These are phyloP conservation scores for Hanleya hanleyi DNA, from an alignment of 2,888 invertebrate species.

Conservation along the genomic window DNA sequence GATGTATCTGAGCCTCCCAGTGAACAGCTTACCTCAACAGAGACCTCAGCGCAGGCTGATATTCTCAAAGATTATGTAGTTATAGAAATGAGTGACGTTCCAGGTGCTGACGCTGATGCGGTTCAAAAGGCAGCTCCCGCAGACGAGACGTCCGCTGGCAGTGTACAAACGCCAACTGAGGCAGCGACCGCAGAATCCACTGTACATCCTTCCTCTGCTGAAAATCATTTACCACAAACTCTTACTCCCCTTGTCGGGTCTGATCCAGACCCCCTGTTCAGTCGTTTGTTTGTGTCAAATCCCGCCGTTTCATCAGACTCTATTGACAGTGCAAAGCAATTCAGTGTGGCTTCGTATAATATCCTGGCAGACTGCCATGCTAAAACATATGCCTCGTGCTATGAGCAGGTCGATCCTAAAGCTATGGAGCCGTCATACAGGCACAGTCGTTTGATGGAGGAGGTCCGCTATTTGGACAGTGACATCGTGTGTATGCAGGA, in stretches of 20 bases:
- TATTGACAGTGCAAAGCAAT: constrained; percentile 49
- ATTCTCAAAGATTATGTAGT: constrained; percentile 57
- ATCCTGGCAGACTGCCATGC: constrained; percentile 70
- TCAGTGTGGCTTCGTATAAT: constrained; percentile 69
- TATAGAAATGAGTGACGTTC: constrained; percentile 57
- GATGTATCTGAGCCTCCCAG: not conserved
- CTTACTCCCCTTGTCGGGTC: not conserved
- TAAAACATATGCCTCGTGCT: constrained; percentile 46
- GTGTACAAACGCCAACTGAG: not conserved
- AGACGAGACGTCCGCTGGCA: not conserved
- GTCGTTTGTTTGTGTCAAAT: constrained; percentile 52
- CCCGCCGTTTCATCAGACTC: constrained; percentile 37
- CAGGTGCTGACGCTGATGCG: constrained; percentile 51
- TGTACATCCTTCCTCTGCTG: not conserved
- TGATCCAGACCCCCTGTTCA: constrained; percentile 32
- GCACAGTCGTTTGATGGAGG: constrained; percentile 60
- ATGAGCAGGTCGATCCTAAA: constrained; percentile 54
- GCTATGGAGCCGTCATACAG: constrained; percentile 57
- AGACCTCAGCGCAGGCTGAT: constrained; percentile 15
- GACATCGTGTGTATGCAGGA: constrained; percentile 72
- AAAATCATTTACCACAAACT: not conserved
- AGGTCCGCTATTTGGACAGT: constrained; percentile 62
- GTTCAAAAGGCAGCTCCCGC: constrained; percentile 34
- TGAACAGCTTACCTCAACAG: constrained; percentile 6
- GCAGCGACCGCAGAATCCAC: not conserved